These are phyloP conservation scores for Epicauta chinensis DNA, from an alignment of 1,140 invertebrate genomes.

Conservation along the genomic window DNA sequence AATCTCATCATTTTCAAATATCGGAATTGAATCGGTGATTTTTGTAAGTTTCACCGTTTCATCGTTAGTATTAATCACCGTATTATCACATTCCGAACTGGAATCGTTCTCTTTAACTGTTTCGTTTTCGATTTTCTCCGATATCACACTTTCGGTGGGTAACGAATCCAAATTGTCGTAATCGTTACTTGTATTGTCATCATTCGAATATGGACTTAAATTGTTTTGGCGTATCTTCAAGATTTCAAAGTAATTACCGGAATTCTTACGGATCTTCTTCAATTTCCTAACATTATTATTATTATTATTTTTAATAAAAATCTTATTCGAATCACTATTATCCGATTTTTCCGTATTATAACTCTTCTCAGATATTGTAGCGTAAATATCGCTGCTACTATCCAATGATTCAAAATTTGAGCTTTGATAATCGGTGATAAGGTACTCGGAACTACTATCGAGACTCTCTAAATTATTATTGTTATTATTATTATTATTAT, in stretches of 20 bases:
- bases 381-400: constrained; percentile 52
- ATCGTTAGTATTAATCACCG: constrained; percentile 22
- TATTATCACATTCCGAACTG: constrained; percentile 26
- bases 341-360: constrained; percentile 28
- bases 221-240: constrained; percentile 46
- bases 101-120: constrained; percentile 11
- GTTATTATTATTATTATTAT: constrained; percentile 47
- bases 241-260: constrained; percentile 47
- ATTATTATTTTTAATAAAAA: constrained; percentile 57
- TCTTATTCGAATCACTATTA: constrained; percentile 44
- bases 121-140: constrained; percentile 48
- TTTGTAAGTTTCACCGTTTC: constrained; percentile 17
- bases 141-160: constrained; percentile 48
- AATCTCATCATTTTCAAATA: constrained; percentile 43
- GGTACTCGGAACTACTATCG: constrained; percentile 51
- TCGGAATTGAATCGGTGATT: constrained; percentile 41
- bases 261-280: constrained; percentile 49
- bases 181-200: constrained; percentile 45
- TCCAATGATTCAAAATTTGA: constrained; percentile 47
- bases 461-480: constrained; percentile 51
- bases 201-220: constrained; percentile 47
- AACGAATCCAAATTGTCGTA: constrained; percentile 51
- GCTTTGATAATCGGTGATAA: constrained; percentile 41
- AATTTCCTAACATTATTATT: constrained; percentile 48
- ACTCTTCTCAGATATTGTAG: constrained; percentile 48